A percentile compares a stretch with the other conserved stretches of the same genome.
Conservation (phyloP, 1,140 invertebrate species). For the Nasonia giraulti region DNA sequence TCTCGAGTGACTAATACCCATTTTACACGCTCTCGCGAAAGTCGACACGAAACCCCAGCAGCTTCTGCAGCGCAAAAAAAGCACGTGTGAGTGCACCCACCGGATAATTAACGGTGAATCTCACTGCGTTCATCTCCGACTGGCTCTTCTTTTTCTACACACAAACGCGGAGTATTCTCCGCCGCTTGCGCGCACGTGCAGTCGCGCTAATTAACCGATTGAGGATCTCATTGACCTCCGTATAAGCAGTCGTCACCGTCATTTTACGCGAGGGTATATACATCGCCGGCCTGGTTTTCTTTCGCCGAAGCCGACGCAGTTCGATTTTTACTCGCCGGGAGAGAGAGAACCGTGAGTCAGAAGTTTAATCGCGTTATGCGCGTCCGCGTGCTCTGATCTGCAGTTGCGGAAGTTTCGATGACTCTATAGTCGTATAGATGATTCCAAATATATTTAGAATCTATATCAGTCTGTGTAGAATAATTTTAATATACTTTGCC, state of each 20-base stretch:
- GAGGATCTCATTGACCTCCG: slow-evolving; percentile 37
- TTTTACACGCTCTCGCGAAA: not conserved
- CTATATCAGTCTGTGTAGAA: too few relatives aligned
- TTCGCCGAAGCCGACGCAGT: not conserved
- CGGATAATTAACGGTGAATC: slow-evolving; percentile 44
- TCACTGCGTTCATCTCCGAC: slow-evolving; percentile 5
- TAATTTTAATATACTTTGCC: too few relatives aligned
- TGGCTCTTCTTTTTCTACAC: not conserved
- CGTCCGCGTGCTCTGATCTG: not conserved
- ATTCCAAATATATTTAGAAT: too few relatives aligned
- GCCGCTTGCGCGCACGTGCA: not conserved
- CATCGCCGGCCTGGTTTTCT: not conserved
- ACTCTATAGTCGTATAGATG: not conserved
- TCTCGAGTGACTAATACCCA: not conserved
- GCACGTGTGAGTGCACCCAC: not conserved
- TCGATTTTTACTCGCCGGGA: not conserved
- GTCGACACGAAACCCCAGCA: not conserved
- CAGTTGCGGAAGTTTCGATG: not conserved
- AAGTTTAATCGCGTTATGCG: not conserved
- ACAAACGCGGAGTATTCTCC: not conserved
- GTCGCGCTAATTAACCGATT: slow-evolving; percentile 54
- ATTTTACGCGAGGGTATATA: not conserved
- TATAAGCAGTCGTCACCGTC: not conserved
- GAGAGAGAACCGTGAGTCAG: not conserved
- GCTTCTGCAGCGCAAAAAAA: not conserved